Percentiles rank a stretch among this genome's conserved stretches.
phyloP scores from a whole-genome alignment of 1,140 invertebrate genomes.

The Pantala flavescens region DNA sequence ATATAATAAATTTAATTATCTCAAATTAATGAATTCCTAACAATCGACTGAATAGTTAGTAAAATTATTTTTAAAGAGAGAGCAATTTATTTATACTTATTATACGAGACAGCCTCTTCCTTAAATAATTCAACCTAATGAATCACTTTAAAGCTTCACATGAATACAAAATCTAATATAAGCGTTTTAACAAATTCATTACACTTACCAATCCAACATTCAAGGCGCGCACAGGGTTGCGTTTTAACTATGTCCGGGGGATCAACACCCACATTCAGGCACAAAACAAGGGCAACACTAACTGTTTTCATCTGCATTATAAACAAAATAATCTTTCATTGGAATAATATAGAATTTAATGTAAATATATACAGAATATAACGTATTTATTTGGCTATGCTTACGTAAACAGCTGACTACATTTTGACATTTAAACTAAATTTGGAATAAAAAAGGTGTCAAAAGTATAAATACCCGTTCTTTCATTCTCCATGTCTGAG shows the following conservation, averaged over 20 bases:
- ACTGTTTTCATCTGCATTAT: constrained; percentile 90
- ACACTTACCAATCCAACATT: constrained; percentile 89
- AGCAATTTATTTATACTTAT: too few relatives aligned
- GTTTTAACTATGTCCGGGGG: constrained; percentile 97
- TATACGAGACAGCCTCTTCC: too few relatives aligned
- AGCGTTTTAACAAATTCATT: not conserved
- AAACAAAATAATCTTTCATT: not conserved
- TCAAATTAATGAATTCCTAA: too few relatives aligned
- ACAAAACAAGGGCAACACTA: constrained; percentile 95
- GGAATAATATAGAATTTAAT: not conserved
- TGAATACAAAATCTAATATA: too few relatives aligned
- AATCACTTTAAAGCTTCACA: too few relatives aligned
- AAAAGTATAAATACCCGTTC: constrained; percentile 56
- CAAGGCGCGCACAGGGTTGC: constrained; percentile 85
- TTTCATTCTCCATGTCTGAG: constrained; percentile 82
- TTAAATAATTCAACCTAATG: too few relatives aligned
- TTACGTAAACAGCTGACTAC: constrained; percentile 14
- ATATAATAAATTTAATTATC: too few relatives aligned
- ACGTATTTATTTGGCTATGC: not conserved
- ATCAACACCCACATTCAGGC: constrained; percentile 97
- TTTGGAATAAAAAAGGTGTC: constrained; percentile 16
- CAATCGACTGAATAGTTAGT: too few relatives aligned
- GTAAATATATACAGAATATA: constrained; percentile 21
- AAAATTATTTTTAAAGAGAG: too few relatives aligned
- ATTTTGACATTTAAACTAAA: constrained; percentile 13